Conservation (phyloP, 2,888 invertebrate genomes). For the Agrilus mali region DNA sequence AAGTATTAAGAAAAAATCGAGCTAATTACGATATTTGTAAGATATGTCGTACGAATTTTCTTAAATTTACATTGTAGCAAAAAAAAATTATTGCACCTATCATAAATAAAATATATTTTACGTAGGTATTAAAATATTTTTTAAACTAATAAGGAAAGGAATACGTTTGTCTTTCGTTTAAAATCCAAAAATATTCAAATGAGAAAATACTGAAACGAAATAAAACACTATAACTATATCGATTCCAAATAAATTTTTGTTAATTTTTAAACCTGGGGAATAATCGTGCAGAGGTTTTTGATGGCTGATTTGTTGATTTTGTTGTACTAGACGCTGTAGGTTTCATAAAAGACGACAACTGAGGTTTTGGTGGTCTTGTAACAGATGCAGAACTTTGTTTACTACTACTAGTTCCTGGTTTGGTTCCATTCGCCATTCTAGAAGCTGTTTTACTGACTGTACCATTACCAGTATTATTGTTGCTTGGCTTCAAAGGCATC, state of each 20-base stretch:
- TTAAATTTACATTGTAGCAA: too few species aligned
- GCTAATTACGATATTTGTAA: too few species aligned
- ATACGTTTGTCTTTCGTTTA: too few species aligned
- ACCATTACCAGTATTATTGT: conserved; percentile 22
- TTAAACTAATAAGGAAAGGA: too few species aligned
- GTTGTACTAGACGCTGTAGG: conserved; percentile 77
- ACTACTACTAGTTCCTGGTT: conserved; percentile 26
- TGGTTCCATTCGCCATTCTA: conserved; percentile 15
- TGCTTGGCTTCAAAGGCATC: conserved; percentile 36
- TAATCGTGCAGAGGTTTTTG: conserved; percentile 9
- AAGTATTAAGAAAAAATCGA: too few species aligned
- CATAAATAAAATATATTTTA: too few species aligned
- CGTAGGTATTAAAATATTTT: too few species aligned
- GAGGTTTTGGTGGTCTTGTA: conserved; percentile 28
- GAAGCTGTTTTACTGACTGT: conserved; percentile 15
- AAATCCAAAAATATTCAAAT: too few species aligned
- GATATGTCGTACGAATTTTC: too few species aligned
- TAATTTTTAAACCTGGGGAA: conserved; percentile 8
- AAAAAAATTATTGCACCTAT: too few species aligned
- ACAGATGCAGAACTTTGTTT: conserved; percentile 12
- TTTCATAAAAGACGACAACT: conserved; percentile 58
- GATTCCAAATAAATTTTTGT: neutral
- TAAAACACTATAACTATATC: too few species aligned
- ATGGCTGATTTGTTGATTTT: conserved; percentile 36
- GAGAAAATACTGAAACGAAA: too few species aligned